Conservation (phyloP, 2,797 vertebrate genomes). For the Melanotaenia parkinsoni region DNA sequence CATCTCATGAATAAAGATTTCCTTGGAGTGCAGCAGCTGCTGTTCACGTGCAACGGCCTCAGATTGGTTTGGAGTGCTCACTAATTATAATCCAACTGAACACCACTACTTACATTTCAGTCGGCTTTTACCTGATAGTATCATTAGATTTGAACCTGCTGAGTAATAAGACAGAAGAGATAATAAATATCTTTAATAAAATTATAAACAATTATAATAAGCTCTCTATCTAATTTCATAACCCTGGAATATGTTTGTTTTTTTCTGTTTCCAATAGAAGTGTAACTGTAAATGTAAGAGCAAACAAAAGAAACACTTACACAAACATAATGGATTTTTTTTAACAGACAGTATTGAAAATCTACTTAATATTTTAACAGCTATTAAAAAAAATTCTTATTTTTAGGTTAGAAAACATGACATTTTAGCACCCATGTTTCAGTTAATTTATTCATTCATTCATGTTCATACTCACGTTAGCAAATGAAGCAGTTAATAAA, state of each 20-base stretch:
- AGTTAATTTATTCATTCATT: not conserved
- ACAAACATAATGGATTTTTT: not conserved
- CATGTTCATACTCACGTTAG: not conserved
- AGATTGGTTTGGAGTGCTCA: constrained; percentile 53
- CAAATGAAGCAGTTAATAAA: too few species aligned
- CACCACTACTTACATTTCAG: constrained; percentile 49
- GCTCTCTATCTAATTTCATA: not conserved
- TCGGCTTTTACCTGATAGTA: constrained; percentile 57
- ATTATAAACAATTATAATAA: not conserved
- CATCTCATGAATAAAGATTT: constrained; percentile 71
- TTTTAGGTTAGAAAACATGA: not conserved
- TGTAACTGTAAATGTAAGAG: too few species aligned
- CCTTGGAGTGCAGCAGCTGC: constrained; percentile 69
- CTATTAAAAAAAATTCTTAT: not conserved
- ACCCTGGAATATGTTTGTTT: constrained; percentile 2
- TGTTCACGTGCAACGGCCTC: constrained; percentile 62
- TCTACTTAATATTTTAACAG: not conserved
- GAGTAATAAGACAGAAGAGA: constrained; percentile 10
- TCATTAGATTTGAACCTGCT: constrained; percentile 23
- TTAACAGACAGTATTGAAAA: not conserved
- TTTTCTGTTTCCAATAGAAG: not conserved
- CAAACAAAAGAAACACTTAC: too few species aligned
- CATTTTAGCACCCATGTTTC: not conserved
- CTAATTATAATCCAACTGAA: constrained; percentile 70
- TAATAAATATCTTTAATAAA: constrained; percentile 14